A percentile compares a stretch with the other conserved stretches of the same genome.
Evolutionary conservation across 2,113 vertebrate species (phyloP).

Genomic region (Xenopus laevis): DNA sequence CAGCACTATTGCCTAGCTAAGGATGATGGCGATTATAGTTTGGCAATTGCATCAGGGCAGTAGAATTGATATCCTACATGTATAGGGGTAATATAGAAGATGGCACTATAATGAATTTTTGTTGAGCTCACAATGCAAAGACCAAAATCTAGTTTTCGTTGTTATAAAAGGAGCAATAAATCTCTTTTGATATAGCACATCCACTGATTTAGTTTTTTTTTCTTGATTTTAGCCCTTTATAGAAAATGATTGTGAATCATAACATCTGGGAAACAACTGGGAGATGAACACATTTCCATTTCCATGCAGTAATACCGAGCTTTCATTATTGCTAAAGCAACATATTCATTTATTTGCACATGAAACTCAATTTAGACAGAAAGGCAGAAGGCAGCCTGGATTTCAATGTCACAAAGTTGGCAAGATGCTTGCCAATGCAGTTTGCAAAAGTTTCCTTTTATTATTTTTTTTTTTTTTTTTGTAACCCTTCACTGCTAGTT

Average conservation of each 20-base stretch:
- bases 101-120: too few species aligned
- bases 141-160: constrained; percentile 42
- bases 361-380: constrained; percentile 27
- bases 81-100: too few species aligned
- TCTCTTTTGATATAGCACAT: constrained; percentile 50
- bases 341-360: constrained; percentile 51
- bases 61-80: too few species aligned
- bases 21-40: too few species aligned
- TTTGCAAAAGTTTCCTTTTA: constrained; percentile 1
- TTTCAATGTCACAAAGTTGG: constrained; percentile 19
- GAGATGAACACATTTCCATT: constrained; percentile 63
- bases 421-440: constrained; percentile 7
- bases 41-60: too few species aligned
- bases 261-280: constrained; percentile 55
- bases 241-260: constrained; percentile 60
- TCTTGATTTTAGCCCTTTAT: constrained; percentile 16
- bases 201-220: constrained; percentile 32
- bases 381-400: constrained; percentile 14
- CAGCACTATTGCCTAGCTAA: too few species aligned
- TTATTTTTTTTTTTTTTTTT: neutral
- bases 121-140: too few species aligned
- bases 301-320: constrained; percentile 55
- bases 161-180: constrained; percentile 63
- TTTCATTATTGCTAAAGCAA: constrained; percentile 60
- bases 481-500: neutral